Evolutionary conservation across 2,797 vertebrate species (phyloP), one percentile per base, ranked within the genome.

Genomic region (Siniperca scherzeri): DNA sequence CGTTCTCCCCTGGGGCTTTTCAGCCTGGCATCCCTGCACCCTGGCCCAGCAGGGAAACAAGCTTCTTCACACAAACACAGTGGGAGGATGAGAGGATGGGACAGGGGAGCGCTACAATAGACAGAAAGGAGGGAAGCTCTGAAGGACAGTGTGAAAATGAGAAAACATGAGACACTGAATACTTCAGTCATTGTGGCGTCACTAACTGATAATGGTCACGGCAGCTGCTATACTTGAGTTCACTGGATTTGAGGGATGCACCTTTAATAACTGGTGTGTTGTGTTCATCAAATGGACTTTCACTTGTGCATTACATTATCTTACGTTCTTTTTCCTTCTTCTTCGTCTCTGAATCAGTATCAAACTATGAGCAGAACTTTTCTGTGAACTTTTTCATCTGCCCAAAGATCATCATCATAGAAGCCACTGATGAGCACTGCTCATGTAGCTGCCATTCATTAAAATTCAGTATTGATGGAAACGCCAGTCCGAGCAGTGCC

Each of bases 1-100:
- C 82, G 90, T 74, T 93, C 85, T 90, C 85, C 89, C 89, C 82
- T 70, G 86, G 84, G 78, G 92, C 80, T 86, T 90, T 92, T 92
- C 89, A 92, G 91, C 85, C 89, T 92, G 88, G 93, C 90, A 91
- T 89, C 86, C 77, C 76, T 86, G 89, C 84, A 88, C 79, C 85
- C 83, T 65, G 61, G 80, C 95, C 78, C 94, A 94, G 94, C 91
- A 4, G 94, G 95, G 90, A 88, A 68, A 91, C 87, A 90, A 91
- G 90, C 90, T 85, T 89, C 91, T 92, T 93, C 91, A 92, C 66
- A 90, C 90, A 93, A 72, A 92, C 90, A 91, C 89, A 94, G 91
- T 89, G 91, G 91, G 92, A 93, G 90, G 94, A 95, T 93, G 93
- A 93, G 93, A 92, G 85, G 93, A 93, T 93, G 90, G 89, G 92